Conservation (phyloP, 1,140 invertebrate genomes). For the Leptinotarsa lineolata region DNA sequence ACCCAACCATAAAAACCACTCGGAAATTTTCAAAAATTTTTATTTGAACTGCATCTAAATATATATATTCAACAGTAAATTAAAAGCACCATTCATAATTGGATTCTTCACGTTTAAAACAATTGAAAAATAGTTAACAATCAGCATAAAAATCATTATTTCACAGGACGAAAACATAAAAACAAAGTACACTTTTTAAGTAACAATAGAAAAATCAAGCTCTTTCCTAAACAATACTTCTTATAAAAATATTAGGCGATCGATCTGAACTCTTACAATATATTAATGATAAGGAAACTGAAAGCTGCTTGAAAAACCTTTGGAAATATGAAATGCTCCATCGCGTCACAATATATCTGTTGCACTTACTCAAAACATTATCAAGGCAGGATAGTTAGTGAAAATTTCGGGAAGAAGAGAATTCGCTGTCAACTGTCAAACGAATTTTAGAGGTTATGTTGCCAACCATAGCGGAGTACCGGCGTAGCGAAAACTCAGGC, state of each 20-base stretch:
- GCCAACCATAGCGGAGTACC: too few relatives aligned
- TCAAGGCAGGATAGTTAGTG: too few relatives aligned
- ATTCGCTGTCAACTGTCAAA: too few relatives aligned
- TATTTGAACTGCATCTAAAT: conserved; percentile 31
- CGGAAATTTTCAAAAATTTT: conserved; percentile 17
- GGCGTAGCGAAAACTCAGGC: too few relatives aligned
- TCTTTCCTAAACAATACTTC: conserved; percentile 19
- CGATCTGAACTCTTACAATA: conserved; percentile 3
- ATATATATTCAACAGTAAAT: conserved; percentile 29
- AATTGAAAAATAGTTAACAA: conserved; percentile 27
- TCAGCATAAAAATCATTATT: conserved; percentile 21
- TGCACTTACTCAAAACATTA: too few relatives aligned
- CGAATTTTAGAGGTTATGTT: too few relatives aligned
- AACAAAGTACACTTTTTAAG: conserved; percentile 17
- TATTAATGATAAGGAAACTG: background rate
- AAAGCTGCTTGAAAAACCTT: conserved; percentile 1
- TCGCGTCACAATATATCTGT: too few relatives aligned
- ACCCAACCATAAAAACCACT: conserved; percentile 24
- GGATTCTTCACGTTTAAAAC: conserved; percentile 24
- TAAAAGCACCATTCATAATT: conserved; percentile 30
- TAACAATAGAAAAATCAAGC: conserved; percentile 24
- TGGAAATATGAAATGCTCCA: background rate
- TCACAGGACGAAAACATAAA: conserved; percentile 16
- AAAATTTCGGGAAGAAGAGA: too few relatives aligned
- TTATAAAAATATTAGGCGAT: conserved; percentile 30